Evolutionary conservation across 1,140 invertebrate species (phyloP).

Genomic region (Xylocopa sonorina): DNA sequence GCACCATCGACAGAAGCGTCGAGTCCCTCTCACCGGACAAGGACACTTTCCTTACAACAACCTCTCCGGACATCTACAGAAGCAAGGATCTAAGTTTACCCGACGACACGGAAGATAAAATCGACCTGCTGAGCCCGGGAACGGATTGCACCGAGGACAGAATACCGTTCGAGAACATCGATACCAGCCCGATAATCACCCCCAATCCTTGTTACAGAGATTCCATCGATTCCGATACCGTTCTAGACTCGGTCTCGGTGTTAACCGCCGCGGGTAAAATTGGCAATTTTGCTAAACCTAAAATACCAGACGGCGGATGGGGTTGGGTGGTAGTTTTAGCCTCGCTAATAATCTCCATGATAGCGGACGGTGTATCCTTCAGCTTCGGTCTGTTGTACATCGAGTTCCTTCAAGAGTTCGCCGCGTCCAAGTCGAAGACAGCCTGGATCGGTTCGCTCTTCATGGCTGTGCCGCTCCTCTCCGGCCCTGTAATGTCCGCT

Average conservation of each 20-base stretch:
- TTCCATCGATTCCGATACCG: constrained; percentile 44
- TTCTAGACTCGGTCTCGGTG: background rate
- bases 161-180: constrained; percentile 20
- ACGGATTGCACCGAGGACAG: constrained; percentile 58
- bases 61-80: constrained; percentile 69
- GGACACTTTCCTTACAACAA: constrained; percentile 82
- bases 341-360: constrained; percentile 92
- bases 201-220: constrained; percentile 46
- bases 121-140: constrained; percentile 55
- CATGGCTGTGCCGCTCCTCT: constrained; percentile 93
- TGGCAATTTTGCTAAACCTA: constrained; percentile 81
- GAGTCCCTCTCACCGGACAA: constrained; percentile 77
- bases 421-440: constrained; percentile 90
- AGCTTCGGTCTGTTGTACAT: constrained; percentile 95
- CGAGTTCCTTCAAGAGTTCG: constrained; percentile 93
- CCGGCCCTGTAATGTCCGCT: constrained; percentile 93
- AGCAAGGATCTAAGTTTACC: constrained; percentile 68
- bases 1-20: constrained; percentile 67
- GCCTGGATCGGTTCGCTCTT: constrained; percentile 94
- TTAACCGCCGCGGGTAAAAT: background rate
- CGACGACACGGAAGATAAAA: constrained; percentile 52
- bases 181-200: constrained; percentile 15
- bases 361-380: constrained; percentile 97
- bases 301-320: constrained; percentile 88
- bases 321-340: constrained; percentile 95